Percentiles rank a stretch among this genome's conserved stretches.
phyloP scores from a whole-genome alignment of 1,140 invertebrate genomes.

The Chrysoperla carnea region DNA sequence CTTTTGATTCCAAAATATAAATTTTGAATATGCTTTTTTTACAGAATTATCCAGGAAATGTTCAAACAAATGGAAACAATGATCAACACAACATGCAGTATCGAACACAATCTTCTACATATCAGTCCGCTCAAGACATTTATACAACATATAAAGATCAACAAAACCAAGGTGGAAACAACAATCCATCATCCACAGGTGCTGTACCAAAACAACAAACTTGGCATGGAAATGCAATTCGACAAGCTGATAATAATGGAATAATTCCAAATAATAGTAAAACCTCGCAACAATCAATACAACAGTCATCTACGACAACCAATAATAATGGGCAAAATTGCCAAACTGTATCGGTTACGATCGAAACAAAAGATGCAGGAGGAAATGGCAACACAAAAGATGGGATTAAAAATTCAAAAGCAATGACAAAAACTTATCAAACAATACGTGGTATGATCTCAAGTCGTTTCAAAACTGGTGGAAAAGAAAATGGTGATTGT shows the following conservation, averaged over 20 bases:
- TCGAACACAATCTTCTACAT: neutral
- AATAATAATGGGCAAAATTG: conserved; percentile 22
- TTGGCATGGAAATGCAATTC: conserved; percentile 10
- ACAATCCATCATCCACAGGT: conserved; percentile 9
- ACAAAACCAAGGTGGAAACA: conserved; percentile 8
- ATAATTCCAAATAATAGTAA: conserved; percentile 9
- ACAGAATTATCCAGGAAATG: conserved; percentile 15
- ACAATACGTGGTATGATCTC: conserved; percentile 73
- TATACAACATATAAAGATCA: neutral
- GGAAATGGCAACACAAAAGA: conserved; percentile 25
- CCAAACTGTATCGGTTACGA: conserved; percentile 28
- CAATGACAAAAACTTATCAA: conserved; percentile 58
- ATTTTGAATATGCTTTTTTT: conserved; percentile 7
- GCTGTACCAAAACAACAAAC: conserved; percentile 13
- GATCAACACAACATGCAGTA: no score
- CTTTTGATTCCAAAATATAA: no score
- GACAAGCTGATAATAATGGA: conserved; percentile 8
- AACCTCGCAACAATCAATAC: conserved; percentile 21
- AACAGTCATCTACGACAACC: conserved; percentile 20
- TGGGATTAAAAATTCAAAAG: conserved; percentile 39
- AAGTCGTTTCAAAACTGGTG: conserved; percentile 46
- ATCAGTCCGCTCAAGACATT: neutral
- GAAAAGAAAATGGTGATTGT: conserved; percentile 30
- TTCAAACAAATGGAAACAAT: conserved; percentile 6
- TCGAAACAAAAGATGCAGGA: conserved; percentile 28